Evolutionary conservation across 2,797 vertebrate genomes (phyloP).

Genomic region (Choloepus didactylus): DNA sequence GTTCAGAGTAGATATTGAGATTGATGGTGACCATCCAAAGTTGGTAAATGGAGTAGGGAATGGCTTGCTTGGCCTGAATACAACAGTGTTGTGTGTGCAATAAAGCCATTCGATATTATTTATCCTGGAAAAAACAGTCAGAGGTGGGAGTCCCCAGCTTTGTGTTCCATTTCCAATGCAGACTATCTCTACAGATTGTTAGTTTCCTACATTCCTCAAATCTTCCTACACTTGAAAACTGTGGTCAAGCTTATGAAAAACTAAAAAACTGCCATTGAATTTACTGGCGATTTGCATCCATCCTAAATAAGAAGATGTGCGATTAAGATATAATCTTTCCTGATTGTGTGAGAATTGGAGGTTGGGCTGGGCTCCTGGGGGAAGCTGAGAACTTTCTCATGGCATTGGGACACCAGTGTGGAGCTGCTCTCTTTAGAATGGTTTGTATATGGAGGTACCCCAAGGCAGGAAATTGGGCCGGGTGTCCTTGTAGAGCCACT

Average conservation of each 20-base stretch:
- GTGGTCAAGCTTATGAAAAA: conserved; percentile 10
- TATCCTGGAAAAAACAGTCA: not conserved
- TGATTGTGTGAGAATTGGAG: not conserved
- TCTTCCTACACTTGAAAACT: not conserved
- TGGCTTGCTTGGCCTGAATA: conserved; percentile 60
- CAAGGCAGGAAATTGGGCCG: not conserved
- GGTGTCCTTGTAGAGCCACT: not conserved
- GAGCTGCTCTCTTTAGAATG: not conserved
- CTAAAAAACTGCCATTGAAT: not conserved
- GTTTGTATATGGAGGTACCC: not conserved
- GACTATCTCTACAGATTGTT: conserved; percentile 2
- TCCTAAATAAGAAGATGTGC: not conserved
- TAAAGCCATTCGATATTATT: conserved; percentile 46
- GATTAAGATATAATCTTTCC: not conserved
- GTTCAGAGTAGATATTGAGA: conserved; percentile 64
- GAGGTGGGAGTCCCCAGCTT: not conserved
- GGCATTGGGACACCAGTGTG: not conserved
- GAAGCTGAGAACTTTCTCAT: not conserved
- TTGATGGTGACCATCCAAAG: not conserved
- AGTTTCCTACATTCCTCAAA: not conserved
- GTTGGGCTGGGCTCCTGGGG: not conserved
- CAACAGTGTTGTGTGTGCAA: not conserved
- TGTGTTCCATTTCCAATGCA: conserved; percentile 28
- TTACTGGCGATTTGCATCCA: not conserved
- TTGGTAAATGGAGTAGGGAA: not conserved